A percentile compares a stretch with the other conserved stretches of the same genome.
These are phyloP conservation scores for Timema cristinae DNA, from an alignment of 2,888 invertebrate species.

Conservation along the genomic window DNA sequence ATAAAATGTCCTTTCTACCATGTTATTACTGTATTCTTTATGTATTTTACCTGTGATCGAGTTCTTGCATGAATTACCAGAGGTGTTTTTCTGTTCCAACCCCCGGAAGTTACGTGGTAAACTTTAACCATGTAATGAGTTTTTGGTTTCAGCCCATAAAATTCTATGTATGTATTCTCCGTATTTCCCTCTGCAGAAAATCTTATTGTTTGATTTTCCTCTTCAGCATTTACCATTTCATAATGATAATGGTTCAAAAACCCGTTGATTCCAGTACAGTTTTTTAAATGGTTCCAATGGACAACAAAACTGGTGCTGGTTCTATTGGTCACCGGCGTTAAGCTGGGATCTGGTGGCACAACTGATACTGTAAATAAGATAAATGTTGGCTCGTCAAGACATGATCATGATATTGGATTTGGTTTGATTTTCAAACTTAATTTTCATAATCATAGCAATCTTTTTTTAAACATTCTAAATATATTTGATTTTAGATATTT, in stretches of 20 bases:
- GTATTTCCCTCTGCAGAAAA: not conserved
- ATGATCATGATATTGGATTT: too few relatives aligned
- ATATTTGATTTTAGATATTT: too few relatives aligned
- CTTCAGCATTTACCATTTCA: not conserved
- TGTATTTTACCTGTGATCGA: too few relatives aligned
- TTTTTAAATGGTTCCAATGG: not conserved
- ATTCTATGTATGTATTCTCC: not conserved
- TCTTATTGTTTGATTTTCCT: not conserved
- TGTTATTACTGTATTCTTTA: too few relatives aligned
- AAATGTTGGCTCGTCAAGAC: too few relatives aligned
- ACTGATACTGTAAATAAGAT: not conserved
- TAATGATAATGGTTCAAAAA: constrained; percentile 4
- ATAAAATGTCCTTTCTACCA: too few relatives aligned
- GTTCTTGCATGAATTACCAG: too few relatives aligned
- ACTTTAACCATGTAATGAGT: not conserved
- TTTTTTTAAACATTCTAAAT: too few relatives aligned
- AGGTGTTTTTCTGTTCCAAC: not conserved
- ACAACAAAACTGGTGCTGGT: not conserved
- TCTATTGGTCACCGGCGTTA: not conserved
- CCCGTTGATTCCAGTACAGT: constrained; percentile 9
- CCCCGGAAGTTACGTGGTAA: constrained; percentile 1
- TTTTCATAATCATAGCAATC: too few relatives aligned
- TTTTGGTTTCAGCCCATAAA: not conserved
- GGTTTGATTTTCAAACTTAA: too few relatives aligned
- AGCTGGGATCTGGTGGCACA: not conserved